Evolutionary conservation across 2,113 vertebrate genomes (phyloP).

Genomic region (Clarias gariepinus): DNA sequence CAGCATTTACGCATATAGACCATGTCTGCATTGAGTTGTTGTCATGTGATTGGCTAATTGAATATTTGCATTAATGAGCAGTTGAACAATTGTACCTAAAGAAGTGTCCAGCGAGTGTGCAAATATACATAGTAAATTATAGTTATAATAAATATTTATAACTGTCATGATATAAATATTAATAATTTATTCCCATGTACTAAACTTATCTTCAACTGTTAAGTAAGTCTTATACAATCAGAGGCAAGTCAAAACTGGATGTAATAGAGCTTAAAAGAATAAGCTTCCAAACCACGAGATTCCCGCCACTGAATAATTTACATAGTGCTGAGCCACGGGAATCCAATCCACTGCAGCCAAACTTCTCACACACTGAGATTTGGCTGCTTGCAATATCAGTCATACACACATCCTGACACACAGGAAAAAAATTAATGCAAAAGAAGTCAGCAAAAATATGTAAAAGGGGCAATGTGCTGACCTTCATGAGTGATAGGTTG

Average conservation of each 20-base stretch:
- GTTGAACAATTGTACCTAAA: no score
- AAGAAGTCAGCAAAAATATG: conserved; percentile 31
- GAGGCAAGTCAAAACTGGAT: conserved; percentile 12
- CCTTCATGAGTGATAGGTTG: conserved; percentile 29
- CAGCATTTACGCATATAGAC: no score
- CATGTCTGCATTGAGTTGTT: no score
- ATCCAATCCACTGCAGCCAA: conserved; percentile 55
- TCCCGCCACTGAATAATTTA: conserved; percentile 58
- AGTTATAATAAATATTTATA: neutral
- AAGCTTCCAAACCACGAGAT: conserved; percentile 42
- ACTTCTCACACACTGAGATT: conserved; percentile 39
- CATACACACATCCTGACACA: conserved; percentile 30
- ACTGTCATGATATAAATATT: neutral
- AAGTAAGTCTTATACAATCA: neutral
- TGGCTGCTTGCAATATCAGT: conserved; percentile 34
- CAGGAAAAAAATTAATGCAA: conserved; percentile 28
- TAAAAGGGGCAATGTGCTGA: conserved; percentile 4
- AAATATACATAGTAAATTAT: neutral
- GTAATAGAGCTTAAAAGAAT: conserved; percentile 39
- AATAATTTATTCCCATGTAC: neutral
- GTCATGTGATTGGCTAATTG: no score
- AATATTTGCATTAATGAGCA: no score
- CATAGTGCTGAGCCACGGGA: conserved; percentile 51
- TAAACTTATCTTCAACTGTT: neutral
- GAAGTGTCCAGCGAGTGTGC: no score